A percentile compares a stretch with the other conserved stretches of the same genome.
Conservation (phyloP, 2,888 invertebrate species). For the Gastracanthus pulcherrimus region DNA sequence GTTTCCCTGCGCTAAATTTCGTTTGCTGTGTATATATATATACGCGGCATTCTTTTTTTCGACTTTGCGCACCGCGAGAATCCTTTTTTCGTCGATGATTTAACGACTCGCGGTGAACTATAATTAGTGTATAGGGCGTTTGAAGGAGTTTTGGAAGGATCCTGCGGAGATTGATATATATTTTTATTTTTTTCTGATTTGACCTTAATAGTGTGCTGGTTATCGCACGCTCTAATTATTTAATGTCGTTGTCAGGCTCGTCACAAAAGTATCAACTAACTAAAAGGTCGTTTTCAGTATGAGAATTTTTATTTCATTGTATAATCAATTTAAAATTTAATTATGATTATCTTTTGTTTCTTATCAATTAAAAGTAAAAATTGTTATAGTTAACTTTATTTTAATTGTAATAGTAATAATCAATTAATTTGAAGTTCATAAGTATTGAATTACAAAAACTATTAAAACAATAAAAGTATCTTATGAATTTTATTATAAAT, state of each 20-base stretch:
- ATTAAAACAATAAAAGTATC: not conserved
- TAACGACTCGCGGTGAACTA: too few relatives aligned
- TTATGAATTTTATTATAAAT: not conserved
- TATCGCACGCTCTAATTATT: not conserved
- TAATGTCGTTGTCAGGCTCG: not conserved
- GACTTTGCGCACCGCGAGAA: not conserved
- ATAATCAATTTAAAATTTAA: not conserved
- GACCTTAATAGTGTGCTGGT: not conserved
- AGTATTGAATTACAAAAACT: not conserved
- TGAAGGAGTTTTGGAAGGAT: not conserved
- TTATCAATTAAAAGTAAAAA: not conserved
- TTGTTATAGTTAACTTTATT: not conserved
- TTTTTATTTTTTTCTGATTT: not conserved
- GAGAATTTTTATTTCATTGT: not conserved
- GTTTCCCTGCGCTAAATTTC: conserved; percentile 38
- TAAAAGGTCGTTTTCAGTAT: not conserved
- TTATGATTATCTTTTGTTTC: not conserved
- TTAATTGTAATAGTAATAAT: not conserved
- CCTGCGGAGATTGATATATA: not conserved
- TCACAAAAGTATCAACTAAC: not conserved
- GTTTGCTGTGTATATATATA: too few relatives aligned
- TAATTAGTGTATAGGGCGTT: too few relatives aligned
- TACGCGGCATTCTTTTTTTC: not conserved
- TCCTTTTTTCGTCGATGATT: too few relatives aligned
- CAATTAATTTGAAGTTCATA: not conserved